phyloP scores from a whole-genome alignment of 2,797 vertebrate genomes.

The Remorina albescens region DNA sequence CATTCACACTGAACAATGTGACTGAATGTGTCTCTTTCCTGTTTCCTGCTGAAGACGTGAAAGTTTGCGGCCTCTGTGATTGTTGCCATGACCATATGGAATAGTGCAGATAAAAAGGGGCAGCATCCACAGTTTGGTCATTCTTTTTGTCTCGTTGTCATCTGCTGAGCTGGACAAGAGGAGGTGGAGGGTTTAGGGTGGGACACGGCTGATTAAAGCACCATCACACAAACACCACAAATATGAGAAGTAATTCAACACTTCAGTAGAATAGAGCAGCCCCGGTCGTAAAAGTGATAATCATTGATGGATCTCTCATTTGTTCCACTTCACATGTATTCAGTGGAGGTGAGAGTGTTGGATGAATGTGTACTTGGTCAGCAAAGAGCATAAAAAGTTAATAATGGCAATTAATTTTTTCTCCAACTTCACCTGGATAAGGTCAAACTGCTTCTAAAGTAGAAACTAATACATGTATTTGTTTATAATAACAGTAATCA shows the following conservation, averaged over 20 bases:
- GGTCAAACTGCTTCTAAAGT: neutral
- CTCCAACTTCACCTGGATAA: neutral
- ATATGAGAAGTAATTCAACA: neutral
- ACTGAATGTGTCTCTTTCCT: neutral
- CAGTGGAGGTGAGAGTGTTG: neutral
- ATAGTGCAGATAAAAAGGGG: neutral
- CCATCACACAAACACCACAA: neutral
- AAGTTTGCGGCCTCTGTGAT: neutral
- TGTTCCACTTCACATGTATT: too few relatives aligned
- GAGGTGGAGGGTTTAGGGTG: neutral
- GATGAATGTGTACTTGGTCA: neutral
- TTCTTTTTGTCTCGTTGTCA: neutral
- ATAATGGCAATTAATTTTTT: neutral
- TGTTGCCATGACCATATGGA: neutral
- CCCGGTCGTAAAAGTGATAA: neutral
- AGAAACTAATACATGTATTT: neutral
- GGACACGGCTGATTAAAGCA: neutral
- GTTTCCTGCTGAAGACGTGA: neutral
- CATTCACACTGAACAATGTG: neutral
- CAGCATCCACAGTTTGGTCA: neutral
- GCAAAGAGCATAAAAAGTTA: too few relatives aligned
- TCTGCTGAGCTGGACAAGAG: neutral
- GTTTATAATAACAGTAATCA: neutral
- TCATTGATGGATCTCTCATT: too few relatives aligned
- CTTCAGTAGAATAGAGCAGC: too few relatives aligned